phyloP scores from a whole-genome alignment of 2,888 invertebrate genomes.

The Augiades crinisus region DNA sequence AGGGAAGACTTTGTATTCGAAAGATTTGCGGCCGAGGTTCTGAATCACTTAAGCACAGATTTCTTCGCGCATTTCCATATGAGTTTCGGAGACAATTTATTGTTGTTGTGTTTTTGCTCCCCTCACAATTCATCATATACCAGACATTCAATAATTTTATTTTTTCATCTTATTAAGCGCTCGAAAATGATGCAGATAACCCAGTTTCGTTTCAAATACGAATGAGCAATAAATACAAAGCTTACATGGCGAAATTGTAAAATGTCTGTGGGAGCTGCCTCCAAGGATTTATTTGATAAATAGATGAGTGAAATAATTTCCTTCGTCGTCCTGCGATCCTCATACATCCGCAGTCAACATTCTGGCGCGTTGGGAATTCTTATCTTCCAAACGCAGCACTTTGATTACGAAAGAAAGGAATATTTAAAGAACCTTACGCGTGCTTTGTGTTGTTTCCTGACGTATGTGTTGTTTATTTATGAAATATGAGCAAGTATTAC shows the following conservation, averaged over 20 bases:
- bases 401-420: slow-evolving; percentile 76
- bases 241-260: slow-evolving; percentile 35
- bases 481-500: slow-evolving; percentile 51
- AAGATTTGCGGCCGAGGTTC: slow-evolving; percentile 35
- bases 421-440: slow-evolving; percentile 71
- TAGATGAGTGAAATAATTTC: slow-evolving; percentile 71
- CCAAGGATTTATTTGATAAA: slow-evolving; percentile 66
- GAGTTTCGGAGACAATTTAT: slow-evolving; percentile 30
- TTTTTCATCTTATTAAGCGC: slow-evolving; percentile 2
- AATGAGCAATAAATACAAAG: slow-evolving; percentile 50
- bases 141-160: slow-evolving; percentile 12
- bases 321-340: slow-evolving; percentile 55
- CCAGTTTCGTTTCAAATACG: slow-evolving; percentile 29
- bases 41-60: slow-evolving; percentile 33
- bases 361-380: slow-evolving; percentile 69
- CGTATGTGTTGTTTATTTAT: slow-evolving; percentile 68
- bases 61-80: slow-evolving; percentile 30
- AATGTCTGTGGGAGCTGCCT: slow-evolving; percentile 40
- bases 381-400: slow-evolving; percentile 75
- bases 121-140: slow-evolving; percentile 11
- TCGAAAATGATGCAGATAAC: slow-evolving; percentile 24
- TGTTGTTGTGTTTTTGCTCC: slow-evolving; percentile 15
- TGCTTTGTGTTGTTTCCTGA: slow-evolving; percentile 61
- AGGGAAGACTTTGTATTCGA: slow-evolving; percentile 34
- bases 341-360: slow-evolving; percentile 48